phyloP scores from a whole-genome alignment of 2,797 vertebrate species.

The Eulemur albifrons region DNA sequence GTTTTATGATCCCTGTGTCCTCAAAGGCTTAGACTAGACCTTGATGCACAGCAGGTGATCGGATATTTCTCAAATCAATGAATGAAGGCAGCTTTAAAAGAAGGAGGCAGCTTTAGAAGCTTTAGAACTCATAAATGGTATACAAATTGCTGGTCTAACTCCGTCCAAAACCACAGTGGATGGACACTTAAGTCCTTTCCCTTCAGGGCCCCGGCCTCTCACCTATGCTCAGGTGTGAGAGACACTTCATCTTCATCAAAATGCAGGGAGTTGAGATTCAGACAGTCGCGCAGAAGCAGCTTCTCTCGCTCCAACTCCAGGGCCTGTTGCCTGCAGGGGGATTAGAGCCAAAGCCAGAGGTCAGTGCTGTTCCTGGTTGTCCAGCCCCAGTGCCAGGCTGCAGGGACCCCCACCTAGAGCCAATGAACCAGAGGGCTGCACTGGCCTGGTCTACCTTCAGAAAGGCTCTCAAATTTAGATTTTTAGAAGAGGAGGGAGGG shows the following conservation, averaged over 20 bases:
- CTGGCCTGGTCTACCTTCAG: neutral
- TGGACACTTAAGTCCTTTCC: neutral
- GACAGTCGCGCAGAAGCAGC: neutral
- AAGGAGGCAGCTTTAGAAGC: neutral
- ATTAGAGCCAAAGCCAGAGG: neutral
- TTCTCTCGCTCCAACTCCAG: conserved; percentile 18
- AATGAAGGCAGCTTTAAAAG: neutral
- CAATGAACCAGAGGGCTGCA: neutral
- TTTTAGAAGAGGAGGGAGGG: neutral
- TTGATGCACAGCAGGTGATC: neutral
- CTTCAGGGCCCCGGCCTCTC: neutral
- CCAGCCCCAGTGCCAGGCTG: rapidly evolving
- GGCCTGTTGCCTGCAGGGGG: conserved; percentile 49
- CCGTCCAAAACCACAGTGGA: neutral
- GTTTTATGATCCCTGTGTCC: neutral
- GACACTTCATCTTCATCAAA: neutral
- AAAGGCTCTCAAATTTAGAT: neutral
- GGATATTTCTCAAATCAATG: neutral
- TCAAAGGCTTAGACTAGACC: neutral
- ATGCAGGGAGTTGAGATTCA: neutral
- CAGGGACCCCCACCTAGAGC: neutral
- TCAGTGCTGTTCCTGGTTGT: neutral
- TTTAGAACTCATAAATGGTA: neutral
- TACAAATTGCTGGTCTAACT: neutral
- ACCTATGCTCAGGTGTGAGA: conserved; percentile 64